Percentiles rank a stretch among this genome's conserved stretches.
Conservation (phyloP, 2,797 vertebrate genomes). For the Sorex maritimensis region DNA sequence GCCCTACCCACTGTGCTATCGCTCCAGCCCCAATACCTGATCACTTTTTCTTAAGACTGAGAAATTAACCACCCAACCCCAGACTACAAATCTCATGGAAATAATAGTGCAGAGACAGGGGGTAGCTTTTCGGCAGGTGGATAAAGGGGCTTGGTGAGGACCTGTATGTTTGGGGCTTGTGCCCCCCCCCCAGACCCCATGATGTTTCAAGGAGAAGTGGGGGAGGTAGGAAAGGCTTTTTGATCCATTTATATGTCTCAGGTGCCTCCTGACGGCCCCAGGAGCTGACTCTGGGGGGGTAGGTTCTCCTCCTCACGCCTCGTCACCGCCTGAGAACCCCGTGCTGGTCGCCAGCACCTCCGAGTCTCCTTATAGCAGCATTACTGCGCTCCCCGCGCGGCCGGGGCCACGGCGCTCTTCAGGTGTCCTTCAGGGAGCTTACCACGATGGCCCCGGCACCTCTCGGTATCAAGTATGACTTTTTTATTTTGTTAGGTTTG, state of each 20-base stretch:
- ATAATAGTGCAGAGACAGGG: too few relatives aligned
- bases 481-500: slow-evolving; percentile 84
- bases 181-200: too few relatives aligned
- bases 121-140: fast-evolving
- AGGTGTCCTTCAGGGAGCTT: slow-evolving; percentile 69
- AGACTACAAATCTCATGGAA: not conserved
- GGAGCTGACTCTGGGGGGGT: not conserved
- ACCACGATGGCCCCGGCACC: slow-evolving; percentile 39
- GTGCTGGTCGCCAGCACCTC: not conserved
- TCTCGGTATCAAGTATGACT: slow-evolving; percentile 72
- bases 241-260: not conserved
- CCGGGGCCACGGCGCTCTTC: slow-evolving; percentile 21
- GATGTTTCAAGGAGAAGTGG: not conserved
- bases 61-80: not conserved
- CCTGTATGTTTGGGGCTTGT: not conserved
- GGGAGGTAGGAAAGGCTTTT: not conserved
- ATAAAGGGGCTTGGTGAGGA: not conserved
- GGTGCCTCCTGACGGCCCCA: not conserved
- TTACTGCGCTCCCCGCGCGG: slow-evolving; percentile 48
- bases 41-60: not conserved
- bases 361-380: slow-evolving; percentile 73
- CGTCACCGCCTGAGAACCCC: not conserved
- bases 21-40: too few relatives aligned
- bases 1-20: too few relatives aligned
- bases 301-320: not conserved